Evolutionary conservation across 2,888 invertebrate genomes (phyloP).

Genomic region (Bellardia bayeri): DNA sequence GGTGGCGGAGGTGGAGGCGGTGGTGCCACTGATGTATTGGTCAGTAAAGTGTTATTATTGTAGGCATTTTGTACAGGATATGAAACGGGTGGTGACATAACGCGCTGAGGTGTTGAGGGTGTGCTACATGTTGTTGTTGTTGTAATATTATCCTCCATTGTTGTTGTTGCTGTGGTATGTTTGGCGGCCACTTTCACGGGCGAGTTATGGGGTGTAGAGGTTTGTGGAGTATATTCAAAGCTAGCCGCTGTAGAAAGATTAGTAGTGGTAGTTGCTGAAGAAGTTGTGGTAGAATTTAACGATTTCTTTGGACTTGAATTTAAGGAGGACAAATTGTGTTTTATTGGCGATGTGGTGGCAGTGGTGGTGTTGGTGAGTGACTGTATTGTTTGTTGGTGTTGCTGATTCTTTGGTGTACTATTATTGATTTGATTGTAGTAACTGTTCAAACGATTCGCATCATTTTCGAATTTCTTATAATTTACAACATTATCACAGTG

Average conservation of each 20-base stretch:
- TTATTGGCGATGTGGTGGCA: constrained; percentile 55
- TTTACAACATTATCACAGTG: constrained; percentile 65
- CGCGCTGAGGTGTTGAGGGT: constrained; percentile 34
- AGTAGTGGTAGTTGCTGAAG: constrained; percentile 17
- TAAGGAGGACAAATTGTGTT: constrained; percentile 49
- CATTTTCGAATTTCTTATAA: constrained; percentile 83
- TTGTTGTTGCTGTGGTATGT: constrained; percentile 77
- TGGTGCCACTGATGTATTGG: constrained; percentile 72
- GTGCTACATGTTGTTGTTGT: constrained; percentile 74
- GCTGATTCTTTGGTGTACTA: constrained; percentile 80
- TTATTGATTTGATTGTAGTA: constrained; percentile 82
- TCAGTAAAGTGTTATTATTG: constrained; percentile 57
- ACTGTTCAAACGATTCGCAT: constrained; percentile 83
- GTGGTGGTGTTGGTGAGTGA: constrained; percentile 51
- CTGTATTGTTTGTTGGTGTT: constrained; percentile 76
- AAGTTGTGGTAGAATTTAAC: constrained; percentile 73
- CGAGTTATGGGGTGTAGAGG: constrained; percentile 63
- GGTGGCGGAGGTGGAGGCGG: constrained; percentile 81
- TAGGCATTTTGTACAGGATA: constrained; percentile 63
- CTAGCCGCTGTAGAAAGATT: constrained; percentile 61
- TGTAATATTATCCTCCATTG: constrained; percentile 78
- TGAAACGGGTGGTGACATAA: constrained; percentile 47
- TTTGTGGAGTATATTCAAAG: constrained; percentile 76
- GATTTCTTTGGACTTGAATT: constrained; percentile 79
- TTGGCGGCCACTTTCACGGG: constrained; percentile 42